Percentiles rank a stretch among this genome's conserved stretches.
phyloP scores from a whole-genome alignment of 2,797 vertebrate genomes.

The Miichthys miiuy region DNA sequence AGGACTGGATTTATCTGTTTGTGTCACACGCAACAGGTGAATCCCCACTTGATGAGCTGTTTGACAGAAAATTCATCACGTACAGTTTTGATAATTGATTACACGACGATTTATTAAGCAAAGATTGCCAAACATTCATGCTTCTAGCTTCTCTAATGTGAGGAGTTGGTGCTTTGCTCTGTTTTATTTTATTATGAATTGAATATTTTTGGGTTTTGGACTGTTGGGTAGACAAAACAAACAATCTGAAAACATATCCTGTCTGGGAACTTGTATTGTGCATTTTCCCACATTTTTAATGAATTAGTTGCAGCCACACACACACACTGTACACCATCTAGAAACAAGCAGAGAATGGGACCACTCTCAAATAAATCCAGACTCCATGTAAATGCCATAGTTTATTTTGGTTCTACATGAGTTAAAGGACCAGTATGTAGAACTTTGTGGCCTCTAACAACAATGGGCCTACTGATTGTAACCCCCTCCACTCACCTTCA shows the following conservation, averaged over 20 bases:
- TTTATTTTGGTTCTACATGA: not conserved
- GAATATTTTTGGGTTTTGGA: not conserved
- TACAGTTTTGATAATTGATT: not conserved
- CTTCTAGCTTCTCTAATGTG: not conserved
- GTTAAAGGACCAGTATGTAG: not conserved
- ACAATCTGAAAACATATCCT: not conserved
- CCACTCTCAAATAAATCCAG: not conserved
- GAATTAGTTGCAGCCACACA: not conserved
- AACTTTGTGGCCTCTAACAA: no score
- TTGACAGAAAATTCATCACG: fast-evolving
- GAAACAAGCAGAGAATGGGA: not conserved
- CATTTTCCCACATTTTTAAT: not conserved
- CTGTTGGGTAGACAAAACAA: not conserved
- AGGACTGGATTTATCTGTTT: slow-evolving; percentile 33
- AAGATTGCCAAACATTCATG: not conserved
- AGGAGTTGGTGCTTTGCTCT: not conserved
- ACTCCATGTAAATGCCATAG: not conserved
- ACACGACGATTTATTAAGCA: not conserved
- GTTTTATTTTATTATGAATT: not conserved
- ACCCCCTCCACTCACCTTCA: no score
- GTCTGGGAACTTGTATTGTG: not conserved
- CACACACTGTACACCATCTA: not conserved
- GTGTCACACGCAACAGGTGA: not conserved
- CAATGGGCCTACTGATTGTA: no score
- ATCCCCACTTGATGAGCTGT: not conserved